Base-by-base conservation (phyloP, 2,797 vertebrate species). In the Leuciscus waleckii region DNA sequence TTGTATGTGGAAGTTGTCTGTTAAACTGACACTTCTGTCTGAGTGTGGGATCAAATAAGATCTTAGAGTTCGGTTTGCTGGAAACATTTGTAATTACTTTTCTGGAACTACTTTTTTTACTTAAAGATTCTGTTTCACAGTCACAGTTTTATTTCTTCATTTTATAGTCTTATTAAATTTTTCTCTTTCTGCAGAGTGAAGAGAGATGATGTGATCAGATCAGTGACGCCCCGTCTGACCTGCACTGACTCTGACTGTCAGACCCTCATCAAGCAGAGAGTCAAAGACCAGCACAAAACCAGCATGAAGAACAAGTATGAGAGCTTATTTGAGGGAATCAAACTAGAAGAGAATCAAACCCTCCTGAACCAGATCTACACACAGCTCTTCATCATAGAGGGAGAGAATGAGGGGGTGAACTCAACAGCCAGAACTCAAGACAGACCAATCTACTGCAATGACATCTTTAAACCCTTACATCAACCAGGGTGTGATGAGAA, bases 381-480 rank as follows among this genome's bases (percentile, higher is more conserved):
- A 39, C 67, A 69, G 35, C 67, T 69, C 35, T 69, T 23, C 67
- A 23, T 69, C 67, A 23, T 69, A 23, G 35, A 69, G 67, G 67
- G 67, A 69, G 35, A 69, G 19, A 23, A 21, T 69, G 67, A 39
- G 39, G 35, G 67, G 0, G 67, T 69, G 19, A n/a, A n/a, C n/a
- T n/a, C n/a, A 41, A n/a, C 2, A 23, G 9, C 21, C 21, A 70
- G 10, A 70, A 70, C 11, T 3, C 37, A 70, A 70, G 21, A n/a
- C 5, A 70, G 11, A 14, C 21, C 37, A 41, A 70, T 70, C 21
- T 14, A n/a, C 10, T 70, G 68, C 68, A 70, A 70, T 70, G 21
- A 70, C 37, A 41, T 41, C 21, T 70, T 70, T 70, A 70, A 70
- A 23, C 11, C 58, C 11, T 63, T 16, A 29, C 35, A 39, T 11